phyloP scores from a whole-genome alignment of 2,797 vertebrate species.

The Alectoris magna region DNA sequence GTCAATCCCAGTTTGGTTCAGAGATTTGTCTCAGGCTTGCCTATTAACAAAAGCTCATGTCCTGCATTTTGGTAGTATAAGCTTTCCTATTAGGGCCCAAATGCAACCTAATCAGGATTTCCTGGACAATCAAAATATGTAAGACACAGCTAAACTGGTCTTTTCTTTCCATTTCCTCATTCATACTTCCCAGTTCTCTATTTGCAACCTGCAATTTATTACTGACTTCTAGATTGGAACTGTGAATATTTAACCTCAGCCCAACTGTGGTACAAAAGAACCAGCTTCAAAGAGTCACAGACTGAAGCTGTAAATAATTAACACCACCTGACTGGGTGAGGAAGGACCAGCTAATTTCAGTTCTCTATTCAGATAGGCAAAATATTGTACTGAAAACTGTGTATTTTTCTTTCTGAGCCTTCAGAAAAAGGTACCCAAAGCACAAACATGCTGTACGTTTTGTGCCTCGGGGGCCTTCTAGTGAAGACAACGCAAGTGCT shows the following conservation, averaged over 20 bases:
- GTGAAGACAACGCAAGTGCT: neutral
- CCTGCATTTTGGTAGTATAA: neutral
- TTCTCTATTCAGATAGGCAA: neutral
- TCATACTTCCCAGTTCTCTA: slow-evolving; percentile 18
- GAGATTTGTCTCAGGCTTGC: neutral
- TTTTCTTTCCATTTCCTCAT: slow-evolving; percentile 17
- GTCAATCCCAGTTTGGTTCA: neutral
- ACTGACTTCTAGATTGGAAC: neutral
- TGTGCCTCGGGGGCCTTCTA: neutral
- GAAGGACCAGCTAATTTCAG: neutral
- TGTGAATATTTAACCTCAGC: slow-evolving; percentile 26
- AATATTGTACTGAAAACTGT: neutral
- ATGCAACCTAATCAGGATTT: slow-evolving; percentile 24
- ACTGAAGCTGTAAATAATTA: slow-evolving; percentile 31
- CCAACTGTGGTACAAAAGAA: neutral
- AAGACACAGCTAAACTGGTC: neutral
- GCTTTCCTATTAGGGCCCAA: neutral
- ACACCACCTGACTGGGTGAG: neutral
- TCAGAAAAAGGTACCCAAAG: neutral
- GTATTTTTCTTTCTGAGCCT: neutral
- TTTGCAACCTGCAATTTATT: neutral
- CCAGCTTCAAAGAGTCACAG: neutral
- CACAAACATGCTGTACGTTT: neutral
- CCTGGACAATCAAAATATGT: neutral
- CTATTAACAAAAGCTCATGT: neutral